Percentiles rank a stretch among this genome's conserved stretches.
Conservation (phyloP, 2,888 invertebrate genomes). For the Osmoderma eremita region DNA sequence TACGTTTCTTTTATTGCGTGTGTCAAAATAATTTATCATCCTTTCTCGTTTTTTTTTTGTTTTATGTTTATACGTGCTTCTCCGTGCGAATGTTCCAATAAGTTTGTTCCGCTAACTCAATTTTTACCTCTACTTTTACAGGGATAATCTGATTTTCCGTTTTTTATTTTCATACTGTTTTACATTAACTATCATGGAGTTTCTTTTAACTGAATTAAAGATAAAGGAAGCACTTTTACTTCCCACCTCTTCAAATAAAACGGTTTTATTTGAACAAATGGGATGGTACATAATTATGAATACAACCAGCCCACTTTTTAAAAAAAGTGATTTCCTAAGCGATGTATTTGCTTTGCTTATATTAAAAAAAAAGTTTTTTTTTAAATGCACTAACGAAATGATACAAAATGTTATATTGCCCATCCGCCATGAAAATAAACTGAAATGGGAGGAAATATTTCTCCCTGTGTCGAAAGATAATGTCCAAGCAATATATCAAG, state of each 20-base stretch:
- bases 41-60: constrained; percentile 14
- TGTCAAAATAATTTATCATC: constrained; percentile 35
- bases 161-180: constrained; percentile 20
- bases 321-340: too few species aligned
- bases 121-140: constrained; percentile 19
- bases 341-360: too few species aligned
- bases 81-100: constrained; percentile 10
- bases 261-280: too few species aligned
- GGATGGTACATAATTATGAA: too few species aligned
- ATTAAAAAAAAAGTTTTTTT: too few species aligned
- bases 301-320: too few species aligned
- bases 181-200: constrained; percentile 28
- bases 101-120: constrained; percentile 26
- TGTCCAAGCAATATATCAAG: constrained; percentile 38
- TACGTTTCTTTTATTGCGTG: constrained; percentile 36
- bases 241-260: background rate
- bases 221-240: background rate
- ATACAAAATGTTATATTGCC: constrained; percentile 5
- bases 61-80: constrained; percentile 7
- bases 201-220: constrained; percentile 10
- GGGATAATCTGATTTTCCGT: constrained; percentile 13
- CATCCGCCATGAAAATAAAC: constrained; percentile 24
- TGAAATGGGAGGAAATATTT: constrained; percentile 39
- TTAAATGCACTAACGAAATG: background rate
- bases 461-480: constrained; percentile 47